phyloP scores from a whole-genome alignment of 2,888 invertebrate genomes.

The Nomada lathburiana region DNA sequence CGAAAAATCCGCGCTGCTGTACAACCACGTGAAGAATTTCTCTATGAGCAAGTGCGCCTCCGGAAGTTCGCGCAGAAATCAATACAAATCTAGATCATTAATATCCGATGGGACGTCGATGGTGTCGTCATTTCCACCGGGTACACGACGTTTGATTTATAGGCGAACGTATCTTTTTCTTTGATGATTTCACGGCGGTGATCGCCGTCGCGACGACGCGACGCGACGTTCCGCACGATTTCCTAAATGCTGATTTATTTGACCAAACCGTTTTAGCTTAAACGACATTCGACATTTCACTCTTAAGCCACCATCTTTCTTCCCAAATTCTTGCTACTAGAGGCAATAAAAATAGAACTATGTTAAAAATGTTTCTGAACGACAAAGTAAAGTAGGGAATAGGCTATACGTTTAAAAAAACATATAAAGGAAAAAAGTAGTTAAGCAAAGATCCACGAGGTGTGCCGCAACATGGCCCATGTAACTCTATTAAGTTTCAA shows the following conservation, averaged over 20 bases:
- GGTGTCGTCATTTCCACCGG: constrained; percentile 21
- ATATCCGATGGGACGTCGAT: constrained; percentile 9
- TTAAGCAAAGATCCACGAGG: neutral
- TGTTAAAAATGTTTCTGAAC: neutral
- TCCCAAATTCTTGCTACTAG: neutral
- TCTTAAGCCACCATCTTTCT: constrained; percentile 3
- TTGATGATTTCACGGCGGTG: constrained; percentile 34
- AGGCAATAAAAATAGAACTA: neutral
- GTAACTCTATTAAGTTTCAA: neutral
- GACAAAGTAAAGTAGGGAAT: neutral
- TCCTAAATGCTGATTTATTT: constrained; percentile 39
- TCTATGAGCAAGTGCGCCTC: neutral
- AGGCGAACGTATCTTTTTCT: constrained; percentile 31
- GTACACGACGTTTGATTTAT: constrained; percentile 46
- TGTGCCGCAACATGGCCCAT: neutral
- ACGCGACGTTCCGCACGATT: constrained; percentile 23
- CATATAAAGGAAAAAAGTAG: no score
- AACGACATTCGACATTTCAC: constrained; percentile 14
- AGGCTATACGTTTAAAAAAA: neutral
- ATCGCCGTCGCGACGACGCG: neutral
- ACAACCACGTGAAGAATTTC: neutral
- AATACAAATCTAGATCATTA: constrained; percentile 33
- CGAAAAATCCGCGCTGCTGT: no score
- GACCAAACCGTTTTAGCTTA: neutral
- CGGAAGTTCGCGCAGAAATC: neutral